phyloP scores from a whole-genome alignment of 2,888 invertebrate genomes.

The Agonopterix heracliana region DNA sequence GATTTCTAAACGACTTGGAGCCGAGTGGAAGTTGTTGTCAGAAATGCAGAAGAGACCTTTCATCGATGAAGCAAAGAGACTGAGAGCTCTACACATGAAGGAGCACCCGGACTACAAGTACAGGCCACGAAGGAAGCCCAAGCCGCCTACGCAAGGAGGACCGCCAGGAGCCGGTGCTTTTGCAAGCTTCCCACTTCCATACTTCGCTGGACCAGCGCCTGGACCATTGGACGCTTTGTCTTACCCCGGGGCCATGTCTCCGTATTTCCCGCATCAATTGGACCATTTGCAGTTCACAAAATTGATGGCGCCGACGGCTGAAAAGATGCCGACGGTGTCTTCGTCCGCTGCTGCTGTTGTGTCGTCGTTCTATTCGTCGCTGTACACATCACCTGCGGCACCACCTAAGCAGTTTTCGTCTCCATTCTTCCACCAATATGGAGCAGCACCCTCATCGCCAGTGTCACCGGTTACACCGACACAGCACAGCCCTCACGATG shows the following conservation, averaged over 20 bases:
- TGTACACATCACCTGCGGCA: conserved; percentile 76
- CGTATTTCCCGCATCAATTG: conserved; percentile 87
- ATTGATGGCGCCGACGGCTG: conserved; percentile 70
- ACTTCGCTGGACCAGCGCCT: conserved; percentile 79
- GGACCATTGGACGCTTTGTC: conserved; percentile 77
- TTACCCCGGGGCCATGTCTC: conserved; percentile 78
- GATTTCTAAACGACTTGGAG: conserved; percentile 93
- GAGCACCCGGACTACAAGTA: conserved; percentile 95
- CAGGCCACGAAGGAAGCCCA: conserved; percentile 89
- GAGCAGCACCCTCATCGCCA: conserved; percentile 62
- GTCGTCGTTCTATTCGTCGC: conserved; percentile 81
- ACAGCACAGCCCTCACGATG: conserved; percentile 72
- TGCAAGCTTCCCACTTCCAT: conserved; percentile 79
- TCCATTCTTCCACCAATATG: conserved; percentile 72
- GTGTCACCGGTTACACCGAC: conserved; percentile 62
- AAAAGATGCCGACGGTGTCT: conserved; percentile 62
- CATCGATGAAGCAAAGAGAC: conserved; percentile 95
- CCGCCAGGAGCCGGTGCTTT: conserved; percentile 73
- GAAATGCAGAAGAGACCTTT: conserved; percentile 94
- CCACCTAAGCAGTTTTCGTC: conserved; percentile 73
- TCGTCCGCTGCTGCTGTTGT: conserved; percentile 77
- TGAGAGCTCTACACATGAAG: conserved; percentile 92
- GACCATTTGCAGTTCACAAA: conserved; percentile 80
- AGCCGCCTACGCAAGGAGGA: conserved; percentile 78
- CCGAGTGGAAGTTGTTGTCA: conserved; percentile 93